phyloP scores from a whole-genome alignment of 2,797 vertebrate species.

The Muscicapa striata region DNA sequence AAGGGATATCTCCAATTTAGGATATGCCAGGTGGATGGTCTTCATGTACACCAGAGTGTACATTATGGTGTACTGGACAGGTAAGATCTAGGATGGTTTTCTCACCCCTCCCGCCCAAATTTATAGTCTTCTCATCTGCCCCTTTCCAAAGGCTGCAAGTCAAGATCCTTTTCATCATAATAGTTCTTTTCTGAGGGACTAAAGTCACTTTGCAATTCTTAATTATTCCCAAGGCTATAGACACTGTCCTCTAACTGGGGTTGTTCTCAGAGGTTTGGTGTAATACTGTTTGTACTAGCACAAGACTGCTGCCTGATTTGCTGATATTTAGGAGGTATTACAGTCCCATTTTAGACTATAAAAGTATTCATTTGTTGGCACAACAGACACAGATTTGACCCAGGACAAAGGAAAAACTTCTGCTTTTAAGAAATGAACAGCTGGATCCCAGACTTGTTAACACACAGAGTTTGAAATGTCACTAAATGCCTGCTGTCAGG shows the following conservation, averaged over 20 bases:
- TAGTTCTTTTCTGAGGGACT: not conserved
- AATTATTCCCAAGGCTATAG: not conserved
- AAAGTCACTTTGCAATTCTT: not conserved
- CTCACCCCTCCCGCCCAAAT: not conserved
- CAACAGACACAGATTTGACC: not conserved
- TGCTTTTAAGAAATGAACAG: not conserved
- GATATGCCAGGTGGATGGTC: not conserved
- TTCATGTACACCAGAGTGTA: not conserved
- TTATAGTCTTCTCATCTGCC: not conserved
- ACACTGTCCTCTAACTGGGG: not conserved
- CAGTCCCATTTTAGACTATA: not conserved
- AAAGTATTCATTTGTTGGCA: not conserved
- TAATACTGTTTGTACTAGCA: not conserved
- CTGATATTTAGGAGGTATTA: not conserved
- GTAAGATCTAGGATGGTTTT: not conserved
- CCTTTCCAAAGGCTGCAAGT: not conserved
- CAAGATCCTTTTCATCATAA: not conserved
- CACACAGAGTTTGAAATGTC: not conserved
- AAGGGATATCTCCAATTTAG: not conserved
- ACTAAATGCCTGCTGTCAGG: not conserved
- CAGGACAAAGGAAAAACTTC: not conserved
- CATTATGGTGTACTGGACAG: not conserved
- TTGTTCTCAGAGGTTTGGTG: not conserved
- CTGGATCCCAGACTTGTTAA: not conserved
- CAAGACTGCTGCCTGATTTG: not conserved